These are phyloP conservation scores for Cosmorhoe ocellata DNA, from an alignment of 2,888 invertebrate genomes.

Conservation along the genomic window DNA sequence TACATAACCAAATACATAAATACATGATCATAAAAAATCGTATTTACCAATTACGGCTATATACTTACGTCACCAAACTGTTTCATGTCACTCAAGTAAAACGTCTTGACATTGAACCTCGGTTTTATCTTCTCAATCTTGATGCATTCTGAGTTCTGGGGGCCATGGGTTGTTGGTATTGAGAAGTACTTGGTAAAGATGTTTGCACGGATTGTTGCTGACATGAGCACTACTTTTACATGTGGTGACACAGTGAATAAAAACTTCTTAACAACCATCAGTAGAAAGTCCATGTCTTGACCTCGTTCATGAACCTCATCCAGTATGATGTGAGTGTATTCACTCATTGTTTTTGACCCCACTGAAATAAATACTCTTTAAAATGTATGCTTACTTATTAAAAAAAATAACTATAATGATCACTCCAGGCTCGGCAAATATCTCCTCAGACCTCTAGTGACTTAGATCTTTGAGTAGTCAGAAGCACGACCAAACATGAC, in stretches of 20 bases:
- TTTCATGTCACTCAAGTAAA: conserved; percentile 82
- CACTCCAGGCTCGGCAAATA: no score
- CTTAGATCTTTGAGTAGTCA: no score
- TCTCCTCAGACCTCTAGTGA: no score
- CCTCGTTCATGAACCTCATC: conserved; percentile 98
- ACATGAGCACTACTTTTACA: conserved; percentile 89
- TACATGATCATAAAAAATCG: neutral
- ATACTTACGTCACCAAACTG: conserved; percentile 76
- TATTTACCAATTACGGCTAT: neutral
- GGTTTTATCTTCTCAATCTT: conserved; percentile 72
- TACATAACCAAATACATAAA: no score
- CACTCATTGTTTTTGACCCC: conserved; percentile 85
- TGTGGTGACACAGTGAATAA: conserved; percentile 79
- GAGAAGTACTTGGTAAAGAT: conserved; percentile 87
- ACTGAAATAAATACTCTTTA: conserved; percentile 64
- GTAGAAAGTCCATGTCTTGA: conserved; percentile 94
- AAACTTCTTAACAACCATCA: conserved; percentile 91
- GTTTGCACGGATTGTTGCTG: conserved; percentile 88
- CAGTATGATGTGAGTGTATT: conserved; percentile 94
- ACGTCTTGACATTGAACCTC: conserved; percentile 82
- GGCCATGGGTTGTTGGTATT: conserved; percentile 50
- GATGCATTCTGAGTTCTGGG: conserved; percentile 63
- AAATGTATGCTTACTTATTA: neutral
- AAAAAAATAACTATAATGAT: no score
- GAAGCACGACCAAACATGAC: no score